Evolutionary conservation across 1,140 invertebrate genomes (phyloP).

Genomic region (Drosophila insularis): DNA sequence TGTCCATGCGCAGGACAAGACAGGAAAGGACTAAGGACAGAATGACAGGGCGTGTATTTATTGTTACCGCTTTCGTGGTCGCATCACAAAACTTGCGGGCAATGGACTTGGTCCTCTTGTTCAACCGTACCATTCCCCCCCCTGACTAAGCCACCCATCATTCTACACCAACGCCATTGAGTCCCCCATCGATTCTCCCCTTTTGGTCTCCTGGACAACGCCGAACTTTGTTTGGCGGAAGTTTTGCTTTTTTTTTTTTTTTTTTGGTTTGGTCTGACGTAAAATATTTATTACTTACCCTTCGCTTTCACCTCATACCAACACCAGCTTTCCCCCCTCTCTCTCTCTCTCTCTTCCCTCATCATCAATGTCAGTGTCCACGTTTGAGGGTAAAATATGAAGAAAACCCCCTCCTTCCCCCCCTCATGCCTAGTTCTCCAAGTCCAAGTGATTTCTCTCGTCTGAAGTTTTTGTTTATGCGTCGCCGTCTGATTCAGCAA

Average conservation of each 20-base stretch:
- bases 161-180: neutral
- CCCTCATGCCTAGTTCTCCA: neutral
- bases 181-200: neutral
- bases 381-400: constrained; percentile 54
- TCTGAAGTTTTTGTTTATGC: constrained; percentile 28
- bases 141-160: neutral
- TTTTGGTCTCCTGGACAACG: constrained; percentile 16
- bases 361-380: neutral
- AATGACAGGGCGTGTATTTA: constrained; percentile 49
- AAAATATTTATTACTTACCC: constrained; percentile 51
- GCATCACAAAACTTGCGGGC: constrained; percentile 28
- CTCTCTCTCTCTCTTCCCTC: constrained; percentile 1
- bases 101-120: constrained; percentile 29
- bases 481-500: constrained; percentile 4
- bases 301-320: constrained; percentile 11
- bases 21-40: neutral
- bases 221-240: constrained; percentile 32
- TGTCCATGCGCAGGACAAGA: constrained; percentile 8
- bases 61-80: constrained; percentile 56
- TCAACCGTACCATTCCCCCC: neutral
- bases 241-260: neutral
- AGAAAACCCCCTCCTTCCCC: neutral
- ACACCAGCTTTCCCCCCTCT: neutral
- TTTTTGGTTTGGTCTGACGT: constrained; percentile 23
- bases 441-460: constrained; percentile 37